Evolutionary conservation across 2,113 vertebrate genomes (phyloP).

Genomic region (Corythoichthys haematopterus): DNA sequence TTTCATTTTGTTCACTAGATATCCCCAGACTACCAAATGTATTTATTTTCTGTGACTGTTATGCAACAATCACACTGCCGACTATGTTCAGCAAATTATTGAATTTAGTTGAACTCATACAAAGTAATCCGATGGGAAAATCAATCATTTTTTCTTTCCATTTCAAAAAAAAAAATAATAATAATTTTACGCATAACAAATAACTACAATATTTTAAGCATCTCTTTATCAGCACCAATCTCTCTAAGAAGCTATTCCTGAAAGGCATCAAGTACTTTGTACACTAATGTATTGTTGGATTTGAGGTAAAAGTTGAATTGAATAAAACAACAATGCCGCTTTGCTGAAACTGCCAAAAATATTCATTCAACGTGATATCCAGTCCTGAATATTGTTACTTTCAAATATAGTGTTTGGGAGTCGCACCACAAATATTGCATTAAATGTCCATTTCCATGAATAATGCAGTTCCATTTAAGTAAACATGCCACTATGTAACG

Average conservation of each 20-base stretch:
- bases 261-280: not conserved
- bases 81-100: not conserved
- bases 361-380: conserved; percentile 1
- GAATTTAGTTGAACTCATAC: not conserved
- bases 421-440: conserved; percentile 14
- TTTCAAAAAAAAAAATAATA: not conserved
- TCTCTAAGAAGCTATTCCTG: not conserved
- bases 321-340: not conserved
- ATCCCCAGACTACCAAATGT: not conserved
- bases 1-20: not conserved
- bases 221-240: conserved; percentile 6
- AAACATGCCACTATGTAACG: conserved; percentile 38
- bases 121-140: not conserved
- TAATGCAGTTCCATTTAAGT: conserved; percentile 44
- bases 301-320: conserved; percentile 3
- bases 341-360: not conserved
- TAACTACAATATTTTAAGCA: not conserved
- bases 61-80: not conserved
- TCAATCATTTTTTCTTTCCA: not conserved
- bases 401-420: conserved; percentile 1
- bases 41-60: not conserved
- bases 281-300: not conserved
- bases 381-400: conserved; percentile 11
- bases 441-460: conserved; percentile 39
- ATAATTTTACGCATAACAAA: not conserved